Base-by-base conservation (phyloP, 2,888 invertebrate genomes). In the Campoplex capitator region DNA sequence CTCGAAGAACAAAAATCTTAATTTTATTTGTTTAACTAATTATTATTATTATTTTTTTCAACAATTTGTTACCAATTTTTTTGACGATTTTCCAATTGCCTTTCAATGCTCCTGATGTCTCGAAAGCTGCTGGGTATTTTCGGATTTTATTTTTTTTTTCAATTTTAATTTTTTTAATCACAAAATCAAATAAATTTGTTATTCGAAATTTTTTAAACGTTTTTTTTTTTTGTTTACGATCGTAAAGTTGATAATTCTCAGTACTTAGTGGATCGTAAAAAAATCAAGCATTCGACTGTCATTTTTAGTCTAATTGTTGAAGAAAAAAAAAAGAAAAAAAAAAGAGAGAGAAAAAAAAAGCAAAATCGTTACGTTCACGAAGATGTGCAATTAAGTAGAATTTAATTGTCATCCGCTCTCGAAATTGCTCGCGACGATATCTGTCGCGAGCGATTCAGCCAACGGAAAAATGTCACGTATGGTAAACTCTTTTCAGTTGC, bases 381-480 rank as follows among this genome's bases (percentile, higher is more conserved):
- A 68, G 18, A 38, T 68, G 42, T 42, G 68, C n/a, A 68, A 42
- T 68, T 42, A 38, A 38, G 38, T 42, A 42, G 68, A 68, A 42
- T 42, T 42, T 68, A 68, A 68, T 68, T 68, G 35, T 68, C 11
- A 68, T 68, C 42, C 68, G 68, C 11, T 68, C 42, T 42, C 68
- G 68, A 23, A 42, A 11, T 68, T 68, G 42, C 68, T 38, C 68
- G 68, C 11, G 11, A 42, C 11, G 11, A 42, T 16, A 62, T n/a
- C 35, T 42, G 42, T 42, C 42, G 42, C 38, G n/a, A n/a, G 68
- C 32, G 9, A 42, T 42, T n/a, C n/a, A 23, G 18, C 68, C 8
- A 38, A n/a, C 11, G 42, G 11, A n/a, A 23, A 67, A n/a, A 42
- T 68, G 38, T 68, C 62, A 32, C 32, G 42, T 7, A n/a, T 23